These are phyloP conservation scores for Mus spretus DNA, from an alignment of 2,797 vertebrate species.

Conservation along the genomic window DNA sequence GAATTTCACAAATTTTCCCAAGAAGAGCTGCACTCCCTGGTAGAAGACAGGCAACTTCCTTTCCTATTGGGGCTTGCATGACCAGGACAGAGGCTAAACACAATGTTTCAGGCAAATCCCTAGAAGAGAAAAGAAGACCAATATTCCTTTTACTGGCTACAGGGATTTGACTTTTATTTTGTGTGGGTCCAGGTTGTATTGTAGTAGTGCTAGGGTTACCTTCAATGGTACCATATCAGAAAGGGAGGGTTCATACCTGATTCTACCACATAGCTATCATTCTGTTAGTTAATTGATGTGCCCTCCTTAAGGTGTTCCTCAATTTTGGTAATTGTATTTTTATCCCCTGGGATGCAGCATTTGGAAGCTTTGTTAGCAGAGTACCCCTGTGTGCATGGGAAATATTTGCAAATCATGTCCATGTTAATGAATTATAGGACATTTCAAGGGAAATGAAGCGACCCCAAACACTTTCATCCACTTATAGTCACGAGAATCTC, in stretches of 20 bases:
- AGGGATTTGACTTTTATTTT: neutral
- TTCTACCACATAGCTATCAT: constrained; percentile 34
- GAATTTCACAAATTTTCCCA: constrained; percentile 86
- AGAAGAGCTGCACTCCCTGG: constrained; percentile 77
- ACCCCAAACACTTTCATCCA: constrained; percentile 85
- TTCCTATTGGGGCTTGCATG: constrained; percentile 69
- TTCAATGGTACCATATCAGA: neutral
- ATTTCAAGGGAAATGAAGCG: constrained; percentile 78
- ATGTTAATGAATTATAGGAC: constrained; percentile 74
- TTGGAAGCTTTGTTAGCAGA: constrained; percentile 62
- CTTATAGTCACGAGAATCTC: constrained; percentile 88
- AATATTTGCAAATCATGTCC: constrained; percentile 77
- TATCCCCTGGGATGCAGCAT: neutral
- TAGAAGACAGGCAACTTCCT: constrained; percentile 80
- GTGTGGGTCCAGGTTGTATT: neutral
- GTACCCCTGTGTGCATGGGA: constrained; percentile 70
- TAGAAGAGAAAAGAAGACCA: constrained; percentile 69
- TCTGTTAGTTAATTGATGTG: constrained; percentile 51
- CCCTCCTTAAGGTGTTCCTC: constrained; percentile 69
- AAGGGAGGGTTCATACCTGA: constrained; percentile 40
- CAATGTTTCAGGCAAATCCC: constrained; percentile 75
- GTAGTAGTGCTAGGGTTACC: neutral
- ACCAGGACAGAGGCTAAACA: constrained; percentile 43
- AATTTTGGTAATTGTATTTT: constrained; percentile 73
- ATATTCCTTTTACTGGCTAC: neutral